Conservation (phyloP, 2,888 invertebrate genomes). For the Actias luna region DNA sequence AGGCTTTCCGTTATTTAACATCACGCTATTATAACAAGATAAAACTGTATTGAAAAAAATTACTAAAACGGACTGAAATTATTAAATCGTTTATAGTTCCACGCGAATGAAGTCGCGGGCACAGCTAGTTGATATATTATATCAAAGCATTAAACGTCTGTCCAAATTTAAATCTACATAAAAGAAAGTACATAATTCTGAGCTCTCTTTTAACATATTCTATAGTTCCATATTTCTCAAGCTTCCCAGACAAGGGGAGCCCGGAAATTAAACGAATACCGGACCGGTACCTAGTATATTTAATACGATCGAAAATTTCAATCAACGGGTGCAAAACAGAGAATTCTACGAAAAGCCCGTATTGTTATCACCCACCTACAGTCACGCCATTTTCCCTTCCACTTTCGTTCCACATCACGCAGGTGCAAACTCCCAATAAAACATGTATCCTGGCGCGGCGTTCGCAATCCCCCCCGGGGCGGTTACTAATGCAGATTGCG, state of each 20-base stretch:
- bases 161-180: not conserved
- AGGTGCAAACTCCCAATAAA: constrained; percentile 55
- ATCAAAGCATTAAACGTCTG: too few species aligned
- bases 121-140: too few species aligned
- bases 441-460: constrained; percentile 30
- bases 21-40: too few species aligned
- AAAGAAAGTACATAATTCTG: not conserved
- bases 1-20: too few species aligned
- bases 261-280: not conserved
- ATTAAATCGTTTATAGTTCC: too few species aligned
- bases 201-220: not conserved
- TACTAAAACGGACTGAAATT: too few species aligned
- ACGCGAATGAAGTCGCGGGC: too few species aligned
- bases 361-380: constrained; percentile 5
- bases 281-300: not conserved
- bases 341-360: not conserved
- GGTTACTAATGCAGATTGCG: constrained; percentile 74
- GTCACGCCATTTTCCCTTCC: constrained; percentile 22
- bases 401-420: constrained; percentile 39
- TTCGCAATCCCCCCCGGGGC: constrained; percentile 36
- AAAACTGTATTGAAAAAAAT: too few species aligned
- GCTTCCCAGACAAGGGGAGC: not conserved
- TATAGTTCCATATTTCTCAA: not conserved
- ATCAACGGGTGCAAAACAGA: not conserved
- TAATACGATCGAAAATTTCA: constrained; percentile 3